Conservation (phyloP, 2,888 invertebrate species). For the Machimus atricapillus region DNA sequence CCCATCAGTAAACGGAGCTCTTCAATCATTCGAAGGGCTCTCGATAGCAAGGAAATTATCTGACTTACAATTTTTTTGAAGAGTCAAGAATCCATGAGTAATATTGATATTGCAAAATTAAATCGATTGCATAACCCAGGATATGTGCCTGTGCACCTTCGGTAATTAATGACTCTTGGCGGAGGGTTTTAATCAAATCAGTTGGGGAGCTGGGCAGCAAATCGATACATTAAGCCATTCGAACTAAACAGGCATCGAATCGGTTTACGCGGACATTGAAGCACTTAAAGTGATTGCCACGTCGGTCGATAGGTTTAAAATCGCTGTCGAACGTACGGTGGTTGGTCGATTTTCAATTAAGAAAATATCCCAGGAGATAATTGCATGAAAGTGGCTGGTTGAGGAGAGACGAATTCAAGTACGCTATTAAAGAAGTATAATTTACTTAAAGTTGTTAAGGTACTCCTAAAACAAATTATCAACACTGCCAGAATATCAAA, state of each 20-base stretch:
- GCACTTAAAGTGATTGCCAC: background rate
- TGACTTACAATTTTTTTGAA: background rate
- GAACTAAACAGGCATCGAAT: background rate
- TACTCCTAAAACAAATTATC: background rate
- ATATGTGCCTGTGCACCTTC: background rate
- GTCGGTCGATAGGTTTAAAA: background rate
- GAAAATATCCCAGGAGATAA: background rate
- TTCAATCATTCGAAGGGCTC: background rate
- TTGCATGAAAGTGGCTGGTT: background rate
- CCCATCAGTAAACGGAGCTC: background rate
- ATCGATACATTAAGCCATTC: background rate
- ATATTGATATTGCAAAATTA: background rate
- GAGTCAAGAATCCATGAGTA: background rate
- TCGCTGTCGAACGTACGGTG: background rate
- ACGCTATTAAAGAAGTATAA: background rate
- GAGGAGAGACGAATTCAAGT: background rate
- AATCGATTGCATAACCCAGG: background rate
- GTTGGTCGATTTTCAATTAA: background rate
- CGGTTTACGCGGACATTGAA: background rate
- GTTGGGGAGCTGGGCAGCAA: background rate
- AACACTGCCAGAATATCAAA: background rate
- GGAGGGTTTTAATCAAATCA: background rate
- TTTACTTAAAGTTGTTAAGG: background rate
- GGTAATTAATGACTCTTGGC: background rate
- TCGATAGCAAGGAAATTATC: background rate